phyloP scores from a whole-genome alignment of 2,113 vertebrate species.

The Hippocampus guttulatus region DNA sequence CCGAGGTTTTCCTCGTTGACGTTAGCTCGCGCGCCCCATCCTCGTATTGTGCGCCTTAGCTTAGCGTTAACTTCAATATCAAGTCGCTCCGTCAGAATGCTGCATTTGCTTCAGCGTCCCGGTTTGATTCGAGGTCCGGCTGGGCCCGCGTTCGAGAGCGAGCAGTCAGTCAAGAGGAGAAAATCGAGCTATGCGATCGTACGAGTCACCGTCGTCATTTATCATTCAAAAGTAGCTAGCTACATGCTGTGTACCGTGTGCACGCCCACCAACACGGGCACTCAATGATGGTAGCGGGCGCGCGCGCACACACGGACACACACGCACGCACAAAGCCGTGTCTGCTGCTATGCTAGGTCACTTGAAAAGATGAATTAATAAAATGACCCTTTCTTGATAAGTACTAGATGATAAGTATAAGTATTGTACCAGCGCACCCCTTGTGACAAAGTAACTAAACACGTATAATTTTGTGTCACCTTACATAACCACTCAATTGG shows the following conservation, averaged over 20 bases:
- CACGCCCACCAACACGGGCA: slow-evolving; percentile 52
- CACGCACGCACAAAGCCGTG: not conserved
- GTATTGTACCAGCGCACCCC: not conserved
- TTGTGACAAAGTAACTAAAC: not conserved
- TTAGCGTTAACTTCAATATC: slow-evolving; percentile 46
- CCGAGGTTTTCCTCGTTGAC: slow-evolving; percentile 4
- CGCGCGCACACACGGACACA: not conserved
- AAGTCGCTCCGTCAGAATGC: slow-evolving; percentile 52
- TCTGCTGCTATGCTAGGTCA: not conserved
- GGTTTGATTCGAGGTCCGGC: not conserved
- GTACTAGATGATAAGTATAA: not conserved
- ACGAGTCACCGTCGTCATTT: slow-evolving; percentile 31
- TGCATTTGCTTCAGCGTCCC: not conserved
- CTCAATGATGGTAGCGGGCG: not conserved
- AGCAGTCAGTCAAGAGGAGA: not conserved
- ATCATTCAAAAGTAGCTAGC: slow-evolving; percentile 36
- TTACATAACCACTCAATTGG: not conserved
- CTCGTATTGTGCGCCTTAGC: slow-evolving; percentile 26
- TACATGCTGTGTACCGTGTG: slow-evolving; percentile 22
- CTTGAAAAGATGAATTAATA: not conserved
- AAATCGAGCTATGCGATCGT: not conserved
- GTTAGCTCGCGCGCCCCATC: slow-evolving; percentile 34
- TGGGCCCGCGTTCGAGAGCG: not conserved
- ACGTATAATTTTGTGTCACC: not conserved
- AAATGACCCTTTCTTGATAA: not conserved